Conservation (phyloP, 1,140 invertebrate species). For the Eciton burchellii region DNA sequence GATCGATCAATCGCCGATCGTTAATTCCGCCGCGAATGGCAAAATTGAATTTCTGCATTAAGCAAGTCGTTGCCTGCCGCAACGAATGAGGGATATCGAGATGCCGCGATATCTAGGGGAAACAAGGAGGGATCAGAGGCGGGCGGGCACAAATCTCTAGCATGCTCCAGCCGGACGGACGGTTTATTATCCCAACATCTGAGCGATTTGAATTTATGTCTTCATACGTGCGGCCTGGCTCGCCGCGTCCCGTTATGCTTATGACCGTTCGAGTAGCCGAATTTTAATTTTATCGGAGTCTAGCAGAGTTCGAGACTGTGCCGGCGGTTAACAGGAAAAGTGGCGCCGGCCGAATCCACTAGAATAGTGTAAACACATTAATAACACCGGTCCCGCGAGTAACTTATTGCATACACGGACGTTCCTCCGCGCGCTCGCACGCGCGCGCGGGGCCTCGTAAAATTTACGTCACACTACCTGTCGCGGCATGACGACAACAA, state of each 20-base stretch:
- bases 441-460: conserved; percentile 58
- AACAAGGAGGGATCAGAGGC: conserved; percentile 6
- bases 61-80: no score
- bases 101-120: neutral
- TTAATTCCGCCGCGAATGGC: no score
- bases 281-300: conserved; percentile 56
- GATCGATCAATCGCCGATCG: no score
- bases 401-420: conserved; percentile 55
- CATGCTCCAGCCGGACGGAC: neutral
- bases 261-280: conserved; percentile 27
- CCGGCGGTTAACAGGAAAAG: conserved; percentile 49
- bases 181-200: conserved; percentile 2
- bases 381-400: conserved; percentile 53
- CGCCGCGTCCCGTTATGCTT: conserved; percentile 36
- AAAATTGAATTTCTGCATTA: no score
- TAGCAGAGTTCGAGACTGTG: conserved; percentile 13
- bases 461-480: conserved; percentile 71
- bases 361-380: conserved; percentile 61
- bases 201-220: conserved; percentile 57
- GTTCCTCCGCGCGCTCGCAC: conserved; percentile 9
- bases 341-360: conserved; percentile 55
- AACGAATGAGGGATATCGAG: neutral
- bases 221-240: conserved; percentile 50
- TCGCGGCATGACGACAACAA: conserved; percentile 65
- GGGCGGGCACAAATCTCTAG: conserved; percentile 9